A percentile compares a stretch with the other conserved stretches of the same genome.
Evolutionary conservation across 2,888 invertebrate genomes (phyloP).

Genomic region (Dichetophora obliterata): DNA sequence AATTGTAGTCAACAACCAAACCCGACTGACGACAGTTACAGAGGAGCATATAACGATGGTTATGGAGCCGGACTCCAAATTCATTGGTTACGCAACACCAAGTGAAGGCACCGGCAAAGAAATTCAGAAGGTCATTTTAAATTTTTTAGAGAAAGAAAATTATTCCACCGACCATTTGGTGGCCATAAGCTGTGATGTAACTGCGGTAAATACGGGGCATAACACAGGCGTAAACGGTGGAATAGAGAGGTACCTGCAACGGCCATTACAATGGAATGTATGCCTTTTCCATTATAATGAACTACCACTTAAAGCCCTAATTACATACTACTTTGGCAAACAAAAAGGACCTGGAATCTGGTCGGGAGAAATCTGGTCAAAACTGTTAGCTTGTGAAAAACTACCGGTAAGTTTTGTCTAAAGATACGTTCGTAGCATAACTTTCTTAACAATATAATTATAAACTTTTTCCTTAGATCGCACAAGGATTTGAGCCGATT

Average conservation of each 20-base stretch:
- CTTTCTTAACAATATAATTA: too few species aligned
- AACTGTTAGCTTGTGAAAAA: too few species aligned
- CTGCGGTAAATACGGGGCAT: constrained; percentile 28
- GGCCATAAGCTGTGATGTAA: constrained; percentile 32
- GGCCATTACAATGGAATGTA: too few species aligned
- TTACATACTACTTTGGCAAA: not conserved
- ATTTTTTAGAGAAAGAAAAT: constrained; percentile 23
- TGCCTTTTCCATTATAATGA: constrained; percentile 32
- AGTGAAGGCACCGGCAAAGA: constrained; percentile 19
- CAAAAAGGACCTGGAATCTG: too few species aligned
- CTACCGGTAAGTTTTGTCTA: too few species aligned
- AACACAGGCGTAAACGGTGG: constrained; percentile 27
- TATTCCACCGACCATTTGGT: constrained; percentile 12
- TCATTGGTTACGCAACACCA: constrained; percentile 16
- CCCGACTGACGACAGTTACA: constrained; percentile 14
- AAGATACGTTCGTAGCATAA: too few species aligned
- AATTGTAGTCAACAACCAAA: not conserved
- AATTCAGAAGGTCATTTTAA: constrained; percentile 18
- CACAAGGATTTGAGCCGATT: too few species aligned
- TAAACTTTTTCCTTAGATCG: too few species aligned
- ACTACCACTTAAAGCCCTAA: not conserved
- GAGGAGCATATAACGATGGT: constrained; percentile 34
- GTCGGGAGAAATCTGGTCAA: too few species aligned
- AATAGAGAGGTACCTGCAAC: constrained; percentile 29
- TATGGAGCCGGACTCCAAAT: constrained; percentile 29